Evolutionary conservation across 2,888 invertebrate species (phyloP).

Genomic region (Stenodera caucasica): DNA sequence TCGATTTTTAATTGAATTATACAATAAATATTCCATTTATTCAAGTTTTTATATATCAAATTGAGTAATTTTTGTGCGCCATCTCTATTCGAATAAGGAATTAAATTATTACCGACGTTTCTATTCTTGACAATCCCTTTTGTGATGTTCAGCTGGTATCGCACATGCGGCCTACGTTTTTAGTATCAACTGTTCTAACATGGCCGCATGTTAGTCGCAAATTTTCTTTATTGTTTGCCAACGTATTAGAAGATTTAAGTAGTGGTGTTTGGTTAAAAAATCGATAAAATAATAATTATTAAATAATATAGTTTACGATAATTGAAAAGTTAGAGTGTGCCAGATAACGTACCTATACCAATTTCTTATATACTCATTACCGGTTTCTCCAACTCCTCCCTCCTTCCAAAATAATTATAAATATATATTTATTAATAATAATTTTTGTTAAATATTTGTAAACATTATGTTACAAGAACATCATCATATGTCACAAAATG

Average conservation of each 20-base stretch:
- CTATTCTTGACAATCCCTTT: too few species aligned
- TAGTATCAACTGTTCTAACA: slow-evolving; percentile 61
- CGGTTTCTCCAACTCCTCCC: slow-evolving; percentile 43
- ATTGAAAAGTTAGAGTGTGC: slow-evolving; percentile 9
- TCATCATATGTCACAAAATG: slow-evolving; percentile 68
- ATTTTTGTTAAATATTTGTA: slow-evolving; percentile 27
- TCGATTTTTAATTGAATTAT: too few species aligned
- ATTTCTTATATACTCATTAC: slow-evolving; percentile 26
- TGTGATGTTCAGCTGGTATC: neutral
- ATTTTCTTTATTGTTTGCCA: slow-evolving; percentile 82
- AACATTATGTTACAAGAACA: slow-evolving; percentile 60
- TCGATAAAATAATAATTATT: slow-evolving; percentile 19
- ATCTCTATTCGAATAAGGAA: too few species aligned
- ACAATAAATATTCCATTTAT: too few species aligned
- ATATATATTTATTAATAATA: neutral
- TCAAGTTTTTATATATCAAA: too few species aligned
- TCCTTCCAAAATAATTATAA: slow-evolving; percentile 13
- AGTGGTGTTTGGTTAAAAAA: slow-evolving; percentile 57
- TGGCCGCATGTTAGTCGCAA: slow-evolving; percentile 83
- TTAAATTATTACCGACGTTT: too few species aligned
- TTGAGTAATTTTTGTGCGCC: too few species aligned
- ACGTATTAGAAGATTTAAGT: slow-evolving; percentile 58
- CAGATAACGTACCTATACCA: slow-evolving; percentile 10
- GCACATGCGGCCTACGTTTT: neutral
- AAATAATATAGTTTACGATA: slow-evolving; percentile 14